Evolutionary conservation across 2,113 vertebrate genomes (phyloP), one percentile per base, ranked within the genome.

Genomic region (Tupaia tana): DNA sequence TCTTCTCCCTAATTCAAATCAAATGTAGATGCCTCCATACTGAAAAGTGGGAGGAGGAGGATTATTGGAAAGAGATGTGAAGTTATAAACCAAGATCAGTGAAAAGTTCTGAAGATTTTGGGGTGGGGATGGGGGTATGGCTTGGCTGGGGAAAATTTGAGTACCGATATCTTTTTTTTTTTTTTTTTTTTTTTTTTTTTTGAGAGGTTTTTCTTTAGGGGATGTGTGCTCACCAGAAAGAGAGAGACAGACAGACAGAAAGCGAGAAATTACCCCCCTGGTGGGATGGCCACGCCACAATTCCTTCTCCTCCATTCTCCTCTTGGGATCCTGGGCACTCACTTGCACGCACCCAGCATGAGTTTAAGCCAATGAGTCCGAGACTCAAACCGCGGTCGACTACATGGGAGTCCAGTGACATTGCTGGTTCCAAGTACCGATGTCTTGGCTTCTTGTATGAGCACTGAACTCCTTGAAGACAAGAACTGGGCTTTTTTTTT

Each of bases 1-100:
- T 11, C 0, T 73, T 84, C 14, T 58, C 52, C 86, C 19, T 34
- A 69, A 43, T 77, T 54, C 52, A 87, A 90, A 54, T 10, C 27
- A 29, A 74, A 82, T 18, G 9, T 27, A 64, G 20, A 29, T 66
- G 25, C 43, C 52, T 71, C 58, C 43, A 86, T 24, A 20, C 27
- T 7, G 7, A 66, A 79, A 9, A 4, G 56, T 0, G 0, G 9
- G 3, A 43, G 52, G 29, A 83, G 4, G 15, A 71, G 7, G 82
- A 74, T 7, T 54, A 73, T 14, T 43, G 24, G 24, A 78, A 71
- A 73, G 29, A 73, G 31, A 71, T 29, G 22, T 43, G 18, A 67
- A 71, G 7, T 82, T 34, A 15, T 22, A 92, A 82, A 31, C 9
- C n/a, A n/a, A 67, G 20, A 2, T 90, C 63, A 54, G 11, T 20